Conservation (phyloP, 2,113 vertebrate genomes). For the Setophaga petechia region DNA sequence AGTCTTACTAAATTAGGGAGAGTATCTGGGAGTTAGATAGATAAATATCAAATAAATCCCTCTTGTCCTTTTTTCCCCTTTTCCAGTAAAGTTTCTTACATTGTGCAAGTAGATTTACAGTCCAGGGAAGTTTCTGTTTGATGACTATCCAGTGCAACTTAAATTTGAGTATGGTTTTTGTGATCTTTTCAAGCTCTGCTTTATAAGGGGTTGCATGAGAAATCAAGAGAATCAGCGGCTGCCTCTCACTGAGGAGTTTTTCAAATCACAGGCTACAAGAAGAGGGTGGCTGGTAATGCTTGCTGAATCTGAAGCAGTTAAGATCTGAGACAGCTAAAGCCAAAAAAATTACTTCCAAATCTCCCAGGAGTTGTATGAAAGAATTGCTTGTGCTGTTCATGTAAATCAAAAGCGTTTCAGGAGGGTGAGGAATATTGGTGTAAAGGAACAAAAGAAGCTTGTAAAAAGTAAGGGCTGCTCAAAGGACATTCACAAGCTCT, state of each 20-base stretch:
- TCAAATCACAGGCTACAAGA: background rate
- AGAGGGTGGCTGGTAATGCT: background rate
- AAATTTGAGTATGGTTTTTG: background rate
- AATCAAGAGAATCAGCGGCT: background rate
- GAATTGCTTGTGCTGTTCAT: background rate
- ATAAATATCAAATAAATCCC: background rate
- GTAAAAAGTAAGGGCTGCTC: background rate
- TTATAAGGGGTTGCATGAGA: background rate
- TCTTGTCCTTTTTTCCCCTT: background rate
- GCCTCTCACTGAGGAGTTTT: background rate
- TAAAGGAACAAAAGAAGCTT: background rate
- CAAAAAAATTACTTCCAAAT: background rate
- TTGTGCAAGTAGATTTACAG: background rate
- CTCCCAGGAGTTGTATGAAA: conserved; percentile 3
- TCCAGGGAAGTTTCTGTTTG: background rate
- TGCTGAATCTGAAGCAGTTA: conserved; percentile 28
- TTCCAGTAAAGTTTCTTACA: background rate
- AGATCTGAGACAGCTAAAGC: background rate
- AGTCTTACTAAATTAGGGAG: background rate
- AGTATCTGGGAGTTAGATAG: background rate
- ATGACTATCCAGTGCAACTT: background rate
- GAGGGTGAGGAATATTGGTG: background rate
- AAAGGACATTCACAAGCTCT: background rate
- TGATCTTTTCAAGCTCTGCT: conserved; percentile 3
- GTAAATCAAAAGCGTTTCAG: background rate